Conservation (phyloP, 2,888 invertebrate species). For the Apamea epomidion region DNA sequence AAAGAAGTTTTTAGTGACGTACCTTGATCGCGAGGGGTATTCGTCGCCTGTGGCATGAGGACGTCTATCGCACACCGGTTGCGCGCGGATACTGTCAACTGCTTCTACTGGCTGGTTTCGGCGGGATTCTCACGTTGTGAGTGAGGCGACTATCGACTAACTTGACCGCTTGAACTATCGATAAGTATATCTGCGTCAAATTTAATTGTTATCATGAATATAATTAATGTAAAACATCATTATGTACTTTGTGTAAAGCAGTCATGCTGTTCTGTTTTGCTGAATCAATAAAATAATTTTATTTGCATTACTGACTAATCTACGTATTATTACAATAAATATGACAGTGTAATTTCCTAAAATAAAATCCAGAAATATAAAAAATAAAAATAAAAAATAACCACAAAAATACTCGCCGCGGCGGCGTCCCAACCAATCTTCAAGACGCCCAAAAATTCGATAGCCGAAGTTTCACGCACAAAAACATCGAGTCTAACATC, state of each 20-base stretch:
- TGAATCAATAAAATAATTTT: not conserved
- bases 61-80: conserved; percentile 77
- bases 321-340: not conserved
- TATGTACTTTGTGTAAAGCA: conserved; percentile 3
- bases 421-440: conserved; percentile 49
- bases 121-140: conserved; percentile 73
- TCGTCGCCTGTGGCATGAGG: conserved; percentile 74
- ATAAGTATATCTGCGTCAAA: conserved; percentile 63
- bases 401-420: not conserved
- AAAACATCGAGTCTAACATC: conserved; percentile 72
- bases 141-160: conserved; percentile 71
- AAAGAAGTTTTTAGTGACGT: conserved; percentile 73
- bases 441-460: conserved; percentile 63
- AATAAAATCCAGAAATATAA: not conserved
- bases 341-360: too few relatives aligned
- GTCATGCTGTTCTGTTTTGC: conserved; percentile 3
- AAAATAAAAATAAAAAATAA: not conserved
- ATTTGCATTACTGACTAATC: not conserved
- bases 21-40: conserved; percentile 76
- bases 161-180: conserved; percentile 69
- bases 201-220: conserved; percentile 25
- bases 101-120: conserved; percentile 70
- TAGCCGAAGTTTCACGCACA: conserved; percentile 55
- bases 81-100: conserved; percentile 80
- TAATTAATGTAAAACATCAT: conserved; percentile 8